These are phyloP conservation scores for Lasioglossum calceatum DNA, from an alignment of 2,888 invertebrate genomes.

Conservation along the genomic window DNA sequence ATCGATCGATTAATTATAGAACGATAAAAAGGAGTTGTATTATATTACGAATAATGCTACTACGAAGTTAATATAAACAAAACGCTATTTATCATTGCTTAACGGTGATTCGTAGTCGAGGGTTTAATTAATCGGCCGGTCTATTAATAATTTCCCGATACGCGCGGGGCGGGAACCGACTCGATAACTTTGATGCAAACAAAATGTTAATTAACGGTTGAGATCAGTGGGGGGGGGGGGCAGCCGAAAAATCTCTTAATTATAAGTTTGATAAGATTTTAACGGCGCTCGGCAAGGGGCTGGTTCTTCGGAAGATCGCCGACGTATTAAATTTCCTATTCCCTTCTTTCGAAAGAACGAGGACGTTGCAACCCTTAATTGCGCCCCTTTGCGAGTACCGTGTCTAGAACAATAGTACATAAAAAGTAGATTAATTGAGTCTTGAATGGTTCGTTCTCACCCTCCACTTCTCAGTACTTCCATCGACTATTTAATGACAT, in stretches of 20 bases:
- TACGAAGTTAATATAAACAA: neutral
- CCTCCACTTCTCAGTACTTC: neutral
- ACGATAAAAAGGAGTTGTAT: neutral
- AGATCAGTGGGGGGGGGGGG: slow-evolving; percentile 37
- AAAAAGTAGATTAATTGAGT: neutral
- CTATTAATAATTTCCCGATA: slow-evolving; percentile 64
- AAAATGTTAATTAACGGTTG: slow-evolving; percentile 77
- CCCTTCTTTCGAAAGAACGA: slow-evolving; percentile 24
- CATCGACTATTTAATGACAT: neutral
- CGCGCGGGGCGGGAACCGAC: slow-evolving; percentile 40
- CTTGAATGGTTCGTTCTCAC: neutral
- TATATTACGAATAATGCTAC: neutral
- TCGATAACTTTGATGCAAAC: slow-evolving; percentile 67
- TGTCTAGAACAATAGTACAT: neutral
- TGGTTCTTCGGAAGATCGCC: slow-evolving; percentile 26
- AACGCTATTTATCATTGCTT: slow-evolving; percentile 16
- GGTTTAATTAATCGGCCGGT: slow-evolving; percentile 50
- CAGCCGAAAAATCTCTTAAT: slow-evolving; percentile 75
- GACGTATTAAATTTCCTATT: slow-evolving; percentile 39
- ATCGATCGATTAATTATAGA: neutral
- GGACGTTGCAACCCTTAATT: slow-evolving; percentile 16
- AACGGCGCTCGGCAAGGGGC: slow-evolving; percentile 52
- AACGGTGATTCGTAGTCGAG: slow-evolving; percentile 26
- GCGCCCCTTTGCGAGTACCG: neutral
- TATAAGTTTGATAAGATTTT: slow-evolving; percentile 76